These are phyloP conservation scores for Chromoteleia sp. DNA, from an alignment of 2,888 invertebrate genomes.

Conservation along the genomic window DNA sequence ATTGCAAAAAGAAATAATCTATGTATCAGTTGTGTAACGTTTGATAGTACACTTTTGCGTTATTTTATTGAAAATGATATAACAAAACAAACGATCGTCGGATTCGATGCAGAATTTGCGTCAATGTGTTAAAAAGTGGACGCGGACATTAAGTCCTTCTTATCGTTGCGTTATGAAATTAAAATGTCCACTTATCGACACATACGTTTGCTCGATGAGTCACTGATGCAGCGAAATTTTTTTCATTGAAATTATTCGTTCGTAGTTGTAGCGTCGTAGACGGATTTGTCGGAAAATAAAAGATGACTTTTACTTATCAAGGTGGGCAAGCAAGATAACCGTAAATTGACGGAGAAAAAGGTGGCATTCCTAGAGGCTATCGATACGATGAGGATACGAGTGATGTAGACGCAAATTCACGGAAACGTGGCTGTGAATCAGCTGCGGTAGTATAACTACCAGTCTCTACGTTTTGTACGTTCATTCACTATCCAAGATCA, in stretches of 20 bases:
- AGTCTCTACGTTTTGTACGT: constrained; percentile 21
- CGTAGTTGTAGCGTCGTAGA: not conserved
- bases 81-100: too few species aligned
- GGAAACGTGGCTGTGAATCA: constrained; percentile 58
- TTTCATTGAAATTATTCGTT: constrained; percentile 2
- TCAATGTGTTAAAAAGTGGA: too few species aligned
- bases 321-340: constrained; percentile 37
- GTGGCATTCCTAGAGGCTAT: constrained; percentile 17
- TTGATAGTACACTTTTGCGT: too few species aligned
- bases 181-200: not conserved
- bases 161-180: too few species aligned
- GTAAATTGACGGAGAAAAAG: constrained; percentile 24
- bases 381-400: constrained; percentile 39
- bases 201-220: constrained; percentile 3
- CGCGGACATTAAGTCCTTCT: too few species aligned
- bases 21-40: too few species aligned
- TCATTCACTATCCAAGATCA: constrained; percentile 36
- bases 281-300: not conserved
- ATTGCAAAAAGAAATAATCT: too few species aligned
- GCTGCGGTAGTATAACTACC: constrained; percentile 22
- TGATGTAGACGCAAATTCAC: constrained; percentile 49
- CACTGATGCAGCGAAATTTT: constrained; percentile 23
- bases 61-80: too few species aligned
- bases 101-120: too few species aligned
- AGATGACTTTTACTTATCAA: constrained; percentile 16